Conservation (phyloP, 2,797 vertebrate genomes). For the Karalla daura region DNA sequence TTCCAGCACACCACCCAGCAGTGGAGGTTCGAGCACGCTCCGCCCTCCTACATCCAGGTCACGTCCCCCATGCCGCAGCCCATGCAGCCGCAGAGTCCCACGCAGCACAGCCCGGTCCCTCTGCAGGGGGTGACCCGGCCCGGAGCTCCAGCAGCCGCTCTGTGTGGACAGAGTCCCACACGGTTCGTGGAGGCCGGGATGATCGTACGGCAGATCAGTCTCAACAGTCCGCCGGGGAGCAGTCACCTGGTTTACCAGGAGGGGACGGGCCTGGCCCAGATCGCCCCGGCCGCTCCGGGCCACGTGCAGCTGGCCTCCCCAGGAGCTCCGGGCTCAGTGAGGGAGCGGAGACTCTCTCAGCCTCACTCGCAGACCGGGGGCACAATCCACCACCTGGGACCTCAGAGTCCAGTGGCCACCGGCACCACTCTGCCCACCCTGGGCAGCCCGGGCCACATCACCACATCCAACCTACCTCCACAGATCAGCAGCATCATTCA, state of each 20-base stretch:
- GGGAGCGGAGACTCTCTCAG: slow-evolving; percentile 94
- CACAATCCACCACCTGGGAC: slow-evolving; percentile 95
- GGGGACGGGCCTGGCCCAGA: slow-evolving; percentile 88
- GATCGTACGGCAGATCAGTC: slow-evolving; percentile 92
- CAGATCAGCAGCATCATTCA: slow-evolving; percentile 99
- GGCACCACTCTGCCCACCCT: slow-evolving; percentile 87
- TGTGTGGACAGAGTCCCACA: slow-evolving; percentile 93
- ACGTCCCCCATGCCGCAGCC: slow-evolving; percentile 93
- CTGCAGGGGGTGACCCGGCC: slow-evolving; percentile 88
- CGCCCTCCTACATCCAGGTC: slow-evolving; percentile 95
- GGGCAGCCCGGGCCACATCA: slow-evolving; percentile 92
- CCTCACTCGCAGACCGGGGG: slow-evolving; percentile 95
- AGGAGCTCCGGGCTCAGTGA: slow-evolving; percentile 82
- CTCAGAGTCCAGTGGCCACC: slow-evolving; percentile 92
- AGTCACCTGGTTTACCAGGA: slow-evolving; percentile 96
- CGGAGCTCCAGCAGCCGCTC: slow-evolving; percentile 83
- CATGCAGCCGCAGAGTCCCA: slow-evolving; percentile 95
- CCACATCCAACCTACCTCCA: slow-evolving; percentile 94
- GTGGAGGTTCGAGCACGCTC: slow-evolving; percentile 93
- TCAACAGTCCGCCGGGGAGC: slow-evolving; percentile 89
- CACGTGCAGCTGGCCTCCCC: slow-evolving; percentile 90
- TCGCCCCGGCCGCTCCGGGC: slow-evolving; percentile 85
- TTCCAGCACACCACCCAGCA: slow-evolving; percentile 93
- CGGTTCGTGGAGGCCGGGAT: slow-evolving; percentile 93
- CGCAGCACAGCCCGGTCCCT: slow-evolving; percentile 91